Percentiles rank a stretch among this genome's conserved stretches.
These are phyloP conservation scores for Noctua pronuba DNA, from an alignment of 2,888 invertebrate genomes.

Conservation along the genomic window DNA sequence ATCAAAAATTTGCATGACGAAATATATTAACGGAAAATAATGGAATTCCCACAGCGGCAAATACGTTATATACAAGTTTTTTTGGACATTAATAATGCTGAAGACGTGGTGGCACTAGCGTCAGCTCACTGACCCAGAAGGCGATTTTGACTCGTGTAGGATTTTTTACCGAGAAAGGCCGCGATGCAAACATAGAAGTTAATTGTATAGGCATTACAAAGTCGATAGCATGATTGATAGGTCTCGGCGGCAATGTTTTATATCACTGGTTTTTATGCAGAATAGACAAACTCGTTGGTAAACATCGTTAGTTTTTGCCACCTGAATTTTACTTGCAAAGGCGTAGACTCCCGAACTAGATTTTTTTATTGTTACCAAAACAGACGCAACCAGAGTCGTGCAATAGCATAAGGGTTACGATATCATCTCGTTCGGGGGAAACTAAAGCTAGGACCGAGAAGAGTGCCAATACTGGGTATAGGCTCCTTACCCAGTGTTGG, in stretches of 20 bases:
- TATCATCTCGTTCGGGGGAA: no score
- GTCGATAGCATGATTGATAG: slow-evolving; percentile 20
- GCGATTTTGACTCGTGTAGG: slow-evolving; percentile 15
- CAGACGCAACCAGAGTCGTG: not conserved
- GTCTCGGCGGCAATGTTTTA: not conserved
- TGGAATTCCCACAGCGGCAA: slow-evolving; percentile 31
- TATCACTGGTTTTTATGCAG: not conserved
- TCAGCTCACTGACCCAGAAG: slow-evolving; percentile 11
- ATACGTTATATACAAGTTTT: slow-evolving; percentile 23
- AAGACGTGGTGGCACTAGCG: not conserved
- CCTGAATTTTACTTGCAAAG: not conserved
- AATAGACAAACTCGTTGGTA: not conserved
- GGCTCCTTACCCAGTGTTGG: not conserved
- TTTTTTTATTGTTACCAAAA: not conserved
- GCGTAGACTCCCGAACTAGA: not conserved
- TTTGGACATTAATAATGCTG: slow-evolving; percentile 25
- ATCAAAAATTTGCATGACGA: slow-evolving; percentile 1
- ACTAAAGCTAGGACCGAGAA: no score
- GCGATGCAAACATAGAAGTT: slow-evolving; percentile 1
- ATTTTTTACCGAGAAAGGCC: slow-evolving; percentile 23
- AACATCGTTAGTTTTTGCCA: not conserved
- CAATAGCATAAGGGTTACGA: not conserved
- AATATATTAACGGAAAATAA: slow-evolving; percentile 25
- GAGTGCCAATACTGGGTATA: no score
- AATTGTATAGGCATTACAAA: slow-evolving; percentile 17